Base-by-base conservation (phyloP, 2,797 vertebrate genomes). In the Ctenochaetus hawaiiensis region DNA sequence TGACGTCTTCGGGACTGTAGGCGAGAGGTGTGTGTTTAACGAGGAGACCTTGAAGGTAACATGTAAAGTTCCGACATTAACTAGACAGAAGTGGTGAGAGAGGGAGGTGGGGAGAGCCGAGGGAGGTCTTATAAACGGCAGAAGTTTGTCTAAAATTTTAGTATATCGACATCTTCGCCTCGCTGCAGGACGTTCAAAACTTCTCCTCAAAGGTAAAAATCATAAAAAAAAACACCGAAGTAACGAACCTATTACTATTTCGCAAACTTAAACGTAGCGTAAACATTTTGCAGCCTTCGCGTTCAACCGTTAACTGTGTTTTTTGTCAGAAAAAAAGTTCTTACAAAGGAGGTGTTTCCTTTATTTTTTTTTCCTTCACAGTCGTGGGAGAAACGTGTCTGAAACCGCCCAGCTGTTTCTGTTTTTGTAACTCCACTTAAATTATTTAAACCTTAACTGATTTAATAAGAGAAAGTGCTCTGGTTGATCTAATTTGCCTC, bases 1-100 rank as follows among this genome's bases (percentile, higher is more conserved):
- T 39, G 39, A 39, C 39, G 39, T 39, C 2, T 39, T 39, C 39
- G 10, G 7, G 39, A 10, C 39, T 8, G 39, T 39, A 39, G 13
- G 17, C 47, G n/a, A 39, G 7, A 56, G 51, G 58, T 6, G 1
- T 53, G 22, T 13, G 3, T 67, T 81, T 57, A 49, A 51, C 76
- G 62, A 72, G 53, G 12, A n/a, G 67, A 1, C 77, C 20, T 0
- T 89, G 85, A 90, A 91, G 30, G 86, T 67, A 66, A 30, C 87
- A 66, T 5, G 0, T 10, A 6, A 6, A 48, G 22, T 57, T 20
- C 6, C 17, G 9, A 2, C 43, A 16, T 1, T 0, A n/a, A n/a
- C n/a, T n/a, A n/a, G n/a, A n/a, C n/a, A 54, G 51, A 26, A 12
- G 51, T 9, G 23, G 8, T 49, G 48, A 6, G 1, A 12, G 57